Conservation (phyloP, 2,113 vertebrate species). For the Henicopernis longicauda region DNA sequence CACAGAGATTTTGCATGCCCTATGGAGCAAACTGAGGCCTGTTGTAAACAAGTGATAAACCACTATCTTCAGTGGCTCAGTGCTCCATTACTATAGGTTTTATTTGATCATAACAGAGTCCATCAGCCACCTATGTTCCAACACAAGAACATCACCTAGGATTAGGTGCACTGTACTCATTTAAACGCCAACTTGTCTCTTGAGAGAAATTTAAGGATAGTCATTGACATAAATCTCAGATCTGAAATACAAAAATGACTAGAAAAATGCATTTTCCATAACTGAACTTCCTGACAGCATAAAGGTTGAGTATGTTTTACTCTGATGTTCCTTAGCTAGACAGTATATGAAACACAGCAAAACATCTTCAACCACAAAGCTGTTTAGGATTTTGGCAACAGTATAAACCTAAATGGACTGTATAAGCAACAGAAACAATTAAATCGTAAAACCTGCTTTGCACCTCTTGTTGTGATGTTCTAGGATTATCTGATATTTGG, state of each 20-base stretch:
- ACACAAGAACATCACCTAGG: neutral
- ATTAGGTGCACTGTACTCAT: neutral
- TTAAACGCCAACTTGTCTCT: neutral
- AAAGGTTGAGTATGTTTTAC: neutral
- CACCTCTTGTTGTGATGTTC: conserved; percentile 15
- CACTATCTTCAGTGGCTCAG: neutral
- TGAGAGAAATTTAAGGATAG: neutral
- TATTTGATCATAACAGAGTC: neutral
- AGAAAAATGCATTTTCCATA: neutral
- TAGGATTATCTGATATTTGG: conserved; percentile 38
- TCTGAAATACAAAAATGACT: neutral
- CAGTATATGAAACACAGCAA: neutral
- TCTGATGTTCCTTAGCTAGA: neutral
- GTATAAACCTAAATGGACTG: neutral
- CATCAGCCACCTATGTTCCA: neutral
- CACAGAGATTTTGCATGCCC: neutral
- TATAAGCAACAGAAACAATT: neutral
- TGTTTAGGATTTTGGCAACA: neutral
- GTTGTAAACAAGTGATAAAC: neutral
- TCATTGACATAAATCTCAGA: neutral
- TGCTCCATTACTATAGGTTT: neutral
- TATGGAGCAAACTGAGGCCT: neutral
- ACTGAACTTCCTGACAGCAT: neutral
- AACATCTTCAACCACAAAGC: neutral
- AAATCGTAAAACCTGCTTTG: conserved; percentile 5